A percentile compares a stretch with the other conserved stretches of the same genome.
Evolutionary conservation across 2,797 vertebrate genomes (phyloP).

Genomic region (Mustela erminea): DNA sequence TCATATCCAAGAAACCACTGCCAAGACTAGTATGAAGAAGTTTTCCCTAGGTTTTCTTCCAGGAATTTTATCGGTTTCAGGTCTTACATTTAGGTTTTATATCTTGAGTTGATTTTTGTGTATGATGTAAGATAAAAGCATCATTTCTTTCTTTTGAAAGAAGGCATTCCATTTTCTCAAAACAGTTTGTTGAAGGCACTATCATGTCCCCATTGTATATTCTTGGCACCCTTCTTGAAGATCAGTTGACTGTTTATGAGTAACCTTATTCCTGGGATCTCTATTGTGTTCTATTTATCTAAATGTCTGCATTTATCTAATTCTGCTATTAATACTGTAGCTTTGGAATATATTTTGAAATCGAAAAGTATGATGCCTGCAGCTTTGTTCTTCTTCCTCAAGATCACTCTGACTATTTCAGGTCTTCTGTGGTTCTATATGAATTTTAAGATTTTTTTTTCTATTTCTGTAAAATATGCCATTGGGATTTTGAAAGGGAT

Average conservation of each 20-base stretch:
- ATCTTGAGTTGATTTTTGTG: neutral
- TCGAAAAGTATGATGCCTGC: neutral
- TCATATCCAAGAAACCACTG: neutral
- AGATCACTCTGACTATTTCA: neutral
- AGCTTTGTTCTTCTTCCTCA: neutral
- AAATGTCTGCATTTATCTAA: neutral
- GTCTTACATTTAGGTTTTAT: neutral
- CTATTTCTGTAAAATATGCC: neutral
- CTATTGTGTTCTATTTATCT: neutral
- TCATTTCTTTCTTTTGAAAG: neutral
- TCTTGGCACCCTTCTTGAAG: neutral
- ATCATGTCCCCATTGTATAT: neutral
- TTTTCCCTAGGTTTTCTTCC: neutral
- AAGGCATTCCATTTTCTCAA: neutral
- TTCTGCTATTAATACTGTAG: neutral
- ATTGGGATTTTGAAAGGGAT: neutral
- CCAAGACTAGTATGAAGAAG: neutral
- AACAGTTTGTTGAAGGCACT: neutral
- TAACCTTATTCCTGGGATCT: neutral
- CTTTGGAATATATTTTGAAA: neutral
- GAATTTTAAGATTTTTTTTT: neutral
- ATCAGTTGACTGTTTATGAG: neutral
- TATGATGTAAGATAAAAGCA: neutral
- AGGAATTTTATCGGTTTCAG: neutral
- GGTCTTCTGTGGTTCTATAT: neutral